Conservation (phyloP, 53 echinoderm and acorn worm species). For the Henricia sp. region DNA sequence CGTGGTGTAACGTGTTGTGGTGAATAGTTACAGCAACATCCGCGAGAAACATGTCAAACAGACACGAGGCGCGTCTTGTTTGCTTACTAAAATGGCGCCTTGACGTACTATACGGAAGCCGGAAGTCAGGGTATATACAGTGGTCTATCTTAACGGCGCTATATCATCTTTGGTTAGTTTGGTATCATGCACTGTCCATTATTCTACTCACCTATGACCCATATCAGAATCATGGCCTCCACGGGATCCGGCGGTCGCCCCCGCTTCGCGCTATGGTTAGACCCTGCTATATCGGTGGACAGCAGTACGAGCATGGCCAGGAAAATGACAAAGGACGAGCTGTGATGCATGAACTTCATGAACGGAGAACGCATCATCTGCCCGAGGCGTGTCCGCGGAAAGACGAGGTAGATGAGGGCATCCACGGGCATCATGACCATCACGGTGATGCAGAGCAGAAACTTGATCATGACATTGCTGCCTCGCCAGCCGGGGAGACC, state of each 20-base stretch:
- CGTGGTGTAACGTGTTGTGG: no score
- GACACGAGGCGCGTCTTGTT: no score
- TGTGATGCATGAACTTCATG: conserved; percentile 99
- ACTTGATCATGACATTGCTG: conserved; percentile 80
- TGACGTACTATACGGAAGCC: no score
- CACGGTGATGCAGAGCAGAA: conserved; percentile 78
- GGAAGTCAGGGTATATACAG: no score
- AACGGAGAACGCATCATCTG: conserved; percentile 90
- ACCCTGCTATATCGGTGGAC: conserved; percentile 41
- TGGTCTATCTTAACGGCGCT: no score
- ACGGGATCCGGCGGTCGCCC: conserved; percentile 69
- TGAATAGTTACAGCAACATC: no score
- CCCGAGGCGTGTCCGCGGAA: conserved; percentile 80
- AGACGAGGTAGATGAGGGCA: conserved; percentile 90
- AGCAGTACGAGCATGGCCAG: conserved; percentile 83
- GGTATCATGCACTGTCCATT: no score
- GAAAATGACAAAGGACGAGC: conserved; percentile 92
- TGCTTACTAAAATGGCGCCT: no score
- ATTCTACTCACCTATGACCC: conserved; percentile 79
- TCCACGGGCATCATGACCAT: conserved; percentile 84
- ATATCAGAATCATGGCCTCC: conserved; percentile 77
- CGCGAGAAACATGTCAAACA: no score
- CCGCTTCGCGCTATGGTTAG: neutral
- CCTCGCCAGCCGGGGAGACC: conserved; percentile 95
- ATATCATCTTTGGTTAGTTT: no score